These are phyloP conservation scores for Ateles fusciceps DNA, from an alignment of 2,797 vertebrate species.

Conservation along the genomic window DNA sequence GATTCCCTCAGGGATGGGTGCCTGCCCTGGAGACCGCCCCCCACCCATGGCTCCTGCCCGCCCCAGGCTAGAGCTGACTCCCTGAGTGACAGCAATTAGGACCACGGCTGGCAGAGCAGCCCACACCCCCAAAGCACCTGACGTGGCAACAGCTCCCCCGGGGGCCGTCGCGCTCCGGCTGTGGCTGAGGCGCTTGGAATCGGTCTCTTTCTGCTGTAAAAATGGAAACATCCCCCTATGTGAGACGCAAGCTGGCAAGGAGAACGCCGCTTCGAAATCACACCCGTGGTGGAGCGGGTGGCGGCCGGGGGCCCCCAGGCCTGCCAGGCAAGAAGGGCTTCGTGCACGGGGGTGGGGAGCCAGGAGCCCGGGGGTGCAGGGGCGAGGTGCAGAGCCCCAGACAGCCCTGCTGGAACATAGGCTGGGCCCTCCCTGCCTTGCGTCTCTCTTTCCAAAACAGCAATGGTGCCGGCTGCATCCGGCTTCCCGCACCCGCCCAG, in stretches of 20 bases:
- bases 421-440: not conserved
- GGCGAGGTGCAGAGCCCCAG: conserved; percentile 29
- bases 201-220: conserved; percentile 71
- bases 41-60: not conserved
- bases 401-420: not conserved
- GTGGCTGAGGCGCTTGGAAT: conserved; percentile 65
- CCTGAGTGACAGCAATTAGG: conserved; percentile 73
- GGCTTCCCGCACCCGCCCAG: not conserved
- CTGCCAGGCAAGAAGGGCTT: conserved; percentile 68
- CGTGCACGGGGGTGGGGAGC: conserved; percentile 31
- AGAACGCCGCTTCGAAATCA: conserved; percentile 55
- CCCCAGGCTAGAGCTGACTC: conserved; percentile 4
- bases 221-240: conserved; percentile 78
- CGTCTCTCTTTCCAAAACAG: conserved; percentile 17
- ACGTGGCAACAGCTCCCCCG: conserved; percentile 51
- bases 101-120: conserved; percentile 48
- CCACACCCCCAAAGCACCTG: conserved; percentile 53
- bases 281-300: conserved; percentile 34
- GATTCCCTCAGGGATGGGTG: not conserved
- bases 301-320: conserved; percentile 58
- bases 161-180: not conserved
- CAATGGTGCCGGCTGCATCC: not conserved
- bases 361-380: conserved; percentile 64
- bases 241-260: conserved; percentile 75
- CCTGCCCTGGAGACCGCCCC: not conserved